Evolutionary conservation across 2,113 vertebrate genomes (phyloP), one percentile per base, ranked within the genome.

Genomic region (Boulengeromyrus knoepffleri): DNA sequence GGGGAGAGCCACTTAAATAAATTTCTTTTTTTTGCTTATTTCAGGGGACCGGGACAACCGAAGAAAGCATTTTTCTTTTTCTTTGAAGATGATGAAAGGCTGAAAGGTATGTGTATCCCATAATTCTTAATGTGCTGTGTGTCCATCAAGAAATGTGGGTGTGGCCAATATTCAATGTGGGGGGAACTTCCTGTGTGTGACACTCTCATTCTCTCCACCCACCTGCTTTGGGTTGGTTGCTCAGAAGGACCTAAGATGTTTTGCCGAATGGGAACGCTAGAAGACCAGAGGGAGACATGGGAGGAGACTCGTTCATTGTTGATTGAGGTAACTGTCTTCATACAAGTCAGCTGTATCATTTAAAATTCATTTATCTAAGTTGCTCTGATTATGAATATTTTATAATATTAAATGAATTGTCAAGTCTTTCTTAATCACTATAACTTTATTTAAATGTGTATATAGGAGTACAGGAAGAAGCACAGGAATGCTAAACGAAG

Each of bases 391-490:
- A 31, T 70, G 62, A 70, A 31, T 70, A 70, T 70, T 70, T 70
- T 70, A 70, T 70, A 70, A 27, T 70, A 13, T 70, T 70, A 31
- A 31, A 31, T 70, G n/a, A 66, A 70, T 80, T 80, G 74, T 80
- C 36, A 80, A 42, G 10, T 77, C 70, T 39, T 39, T 70, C 27
- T 31, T 87, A 27, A 53, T 56, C 31, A 52, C 42, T 24, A 19
- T 52, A 46, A 13, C 53, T 39, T 62, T 6, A 27, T 88, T 84
- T 24, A 9, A 58, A 42, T 77, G 1, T 47, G 88, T 52, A 31
- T 90, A 56, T 93, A 98, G 98, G 97, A 98, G 80, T 97, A 96
- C 90, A 95, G 95, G 62, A 99, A 97, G 95, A 99, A 97, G 92
- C 98, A 99, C 93, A 97, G 96, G 92, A 97, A 98, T 77, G 98